Evolutionary conservation across 1,140 invertebrate genomes (phyloP).

Genomic region (Archivesica marissinica): DNA sequence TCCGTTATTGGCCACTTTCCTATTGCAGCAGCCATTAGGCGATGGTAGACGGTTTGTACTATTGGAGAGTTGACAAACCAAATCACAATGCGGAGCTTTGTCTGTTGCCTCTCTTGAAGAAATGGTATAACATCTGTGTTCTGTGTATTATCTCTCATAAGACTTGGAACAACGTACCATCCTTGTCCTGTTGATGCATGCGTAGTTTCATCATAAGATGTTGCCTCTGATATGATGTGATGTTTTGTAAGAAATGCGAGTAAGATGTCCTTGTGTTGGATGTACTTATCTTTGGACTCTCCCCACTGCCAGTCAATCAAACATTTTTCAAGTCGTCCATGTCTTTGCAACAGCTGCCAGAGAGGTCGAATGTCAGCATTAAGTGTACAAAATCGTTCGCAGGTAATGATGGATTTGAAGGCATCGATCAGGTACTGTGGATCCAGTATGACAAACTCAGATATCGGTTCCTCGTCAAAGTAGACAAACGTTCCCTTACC

Average conservation of each 20-base stretch:
- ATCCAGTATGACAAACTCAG: neutral
- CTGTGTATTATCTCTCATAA: neutral
- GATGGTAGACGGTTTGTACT: neutral
- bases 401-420: conserved; percentile 25
- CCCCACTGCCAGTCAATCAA: neutral
- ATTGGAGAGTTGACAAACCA: neutral
- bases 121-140: neutral
- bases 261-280: neutral
- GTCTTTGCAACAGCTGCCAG: neutral
- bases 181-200: neutral
- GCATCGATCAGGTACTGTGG: conserved; percentile 21
- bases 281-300: neutral
- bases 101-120: neutral
- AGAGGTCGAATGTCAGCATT: neutral
- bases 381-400: neutral
- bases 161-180: neutral
- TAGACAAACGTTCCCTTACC: neutral
- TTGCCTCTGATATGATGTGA: neutral
- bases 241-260: neutral
- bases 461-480: neutral
- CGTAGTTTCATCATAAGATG: neutral
- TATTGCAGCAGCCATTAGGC: neutral
- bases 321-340: neutral
- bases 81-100: neutral
- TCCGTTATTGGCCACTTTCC: neutral